Percentiles rank a stretch among this genome's conserved stretches.
These are phyloP conservation scores for Hapalemur alaotrensis DNA, from an alignment of 2,797 vertebrate species.

Conservation along the genomic window DNA sequence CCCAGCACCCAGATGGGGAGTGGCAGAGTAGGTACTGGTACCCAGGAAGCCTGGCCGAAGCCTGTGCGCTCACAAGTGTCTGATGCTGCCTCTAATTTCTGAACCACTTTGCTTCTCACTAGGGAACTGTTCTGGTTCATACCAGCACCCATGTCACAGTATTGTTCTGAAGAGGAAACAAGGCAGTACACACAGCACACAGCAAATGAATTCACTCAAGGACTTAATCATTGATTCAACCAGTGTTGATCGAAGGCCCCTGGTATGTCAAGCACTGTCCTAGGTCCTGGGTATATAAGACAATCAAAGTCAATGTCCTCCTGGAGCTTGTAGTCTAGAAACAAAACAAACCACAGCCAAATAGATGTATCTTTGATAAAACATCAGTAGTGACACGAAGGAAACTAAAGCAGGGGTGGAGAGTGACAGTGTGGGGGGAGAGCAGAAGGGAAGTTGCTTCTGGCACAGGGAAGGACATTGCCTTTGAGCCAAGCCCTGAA, in stretches of 20 bases:
- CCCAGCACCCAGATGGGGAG: not conserved
- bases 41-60: not conserved
- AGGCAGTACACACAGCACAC: too few relatives aligned
- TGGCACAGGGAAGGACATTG: not conserved
- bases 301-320: not conserved
- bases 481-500: not conserved
- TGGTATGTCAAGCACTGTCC: too few relatives aligned
- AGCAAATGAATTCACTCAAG: not conserved
- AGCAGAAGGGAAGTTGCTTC: not conserved
- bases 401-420: not conserved
- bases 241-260: not conserved
- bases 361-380: not conserved
- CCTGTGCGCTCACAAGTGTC: not conserved
- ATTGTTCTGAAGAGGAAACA: not conserved
- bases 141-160: rapidly evolving
- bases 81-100: not conserved
- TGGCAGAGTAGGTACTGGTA: not conserved
- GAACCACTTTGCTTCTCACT: not conserved
- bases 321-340: not conserved
- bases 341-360: not conserved
- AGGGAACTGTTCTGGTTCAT: not conserved
- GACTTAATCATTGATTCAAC: not conserved
- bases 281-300: not conserved
- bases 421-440: rapidly evolving
- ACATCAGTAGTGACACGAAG: not conserved